phyloP scores from a whole-genome alignment of 30 jellyfish, hydroid and myxozoan species.

The Pseudorhiza aurosa region DNA sequence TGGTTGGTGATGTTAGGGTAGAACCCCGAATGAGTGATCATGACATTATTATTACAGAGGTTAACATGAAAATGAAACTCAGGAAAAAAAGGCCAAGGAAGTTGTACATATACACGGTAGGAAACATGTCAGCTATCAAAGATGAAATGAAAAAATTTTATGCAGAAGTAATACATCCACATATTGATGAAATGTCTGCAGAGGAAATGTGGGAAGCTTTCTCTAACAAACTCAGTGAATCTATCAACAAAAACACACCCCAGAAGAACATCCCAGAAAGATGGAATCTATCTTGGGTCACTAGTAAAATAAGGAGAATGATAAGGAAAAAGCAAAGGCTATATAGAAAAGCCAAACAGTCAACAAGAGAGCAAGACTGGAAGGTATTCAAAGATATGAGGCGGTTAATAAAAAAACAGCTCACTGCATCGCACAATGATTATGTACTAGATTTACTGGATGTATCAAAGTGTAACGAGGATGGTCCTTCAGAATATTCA shows the following conservation, averaged over 20 bases:
- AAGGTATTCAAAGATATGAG: slow-evolving; percentile 28
- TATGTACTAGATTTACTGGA: slow-evolving; percentile 46
- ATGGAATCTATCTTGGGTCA: slow-evolving; percentile 45
- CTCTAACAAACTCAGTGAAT: not conserved
- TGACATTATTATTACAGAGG: slow-evolving; percentile 19
- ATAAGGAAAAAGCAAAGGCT: slow-evolving; percentile 37
- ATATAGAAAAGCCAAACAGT: slow-evolving; percentile 18
- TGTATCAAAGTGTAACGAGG: slow-evolving; percentile 38
- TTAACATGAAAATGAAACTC: slow-evolving; percentile 12
- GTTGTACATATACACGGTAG: slow-evolving; percentile 5
- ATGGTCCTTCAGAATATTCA: slow-evolving; percentile 34
- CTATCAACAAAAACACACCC: slow-evolving; percentile 28
- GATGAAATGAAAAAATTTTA: slow-evolving; percentile 1
- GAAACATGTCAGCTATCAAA: slow-evolving; percentile 11
- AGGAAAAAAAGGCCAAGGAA: not conserved
- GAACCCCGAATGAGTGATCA: slow-evolving; percentile 52
- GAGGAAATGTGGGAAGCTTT: slow-evolving; percentile 24
- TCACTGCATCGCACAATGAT: slow-evolving; percentile 30
- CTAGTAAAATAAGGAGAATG: slow-evolving; percentile 21
- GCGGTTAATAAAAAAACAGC: slow-evolving; percentile 18
- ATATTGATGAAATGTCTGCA: slow-evolving; percentile 10
- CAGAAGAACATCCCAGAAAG: no score
- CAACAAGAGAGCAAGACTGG: slow-evolving; percentile 42
- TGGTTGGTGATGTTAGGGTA: slow-evolving; percentile 1
- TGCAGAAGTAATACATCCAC: slow-evolving; percentile 10